Conservation (phyloP, 2,113 vertebrate species). For the Brienomyrus brachyistius region DNA sequence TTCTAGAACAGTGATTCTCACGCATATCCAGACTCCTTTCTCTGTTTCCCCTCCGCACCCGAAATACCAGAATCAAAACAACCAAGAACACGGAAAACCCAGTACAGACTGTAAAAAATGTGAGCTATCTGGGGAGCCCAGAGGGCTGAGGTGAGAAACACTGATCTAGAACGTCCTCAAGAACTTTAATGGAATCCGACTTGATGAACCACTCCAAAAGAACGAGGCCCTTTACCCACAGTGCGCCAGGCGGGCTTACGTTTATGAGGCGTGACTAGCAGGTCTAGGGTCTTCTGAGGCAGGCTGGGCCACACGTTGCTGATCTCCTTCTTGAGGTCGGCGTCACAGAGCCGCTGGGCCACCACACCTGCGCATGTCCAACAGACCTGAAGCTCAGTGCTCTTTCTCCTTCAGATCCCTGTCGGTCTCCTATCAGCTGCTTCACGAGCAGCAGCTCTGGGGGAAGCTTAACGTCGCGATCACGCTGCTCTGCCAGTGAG, state of each 20-base stretch:
- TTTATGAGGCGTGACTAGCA: constrained; percentile 92
- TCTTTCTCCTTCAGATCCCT: too few species aligned
- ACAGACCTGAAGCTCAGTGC: not conserved
- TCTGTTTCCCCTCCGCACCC: not conserved
- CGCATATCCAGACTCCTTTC: not conserved
- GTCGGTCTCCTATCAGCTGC: not conserved
- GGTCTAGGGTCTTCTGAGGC: constrained; percentile 80
- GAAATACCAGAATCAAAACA: not conserved
- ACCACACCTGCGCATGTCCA: constrained; percentile 61
- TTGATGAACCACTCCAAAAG: not conserved
- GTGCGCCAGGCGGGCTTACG: constrained; percentile 50
- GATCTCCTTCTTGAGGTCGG: constrained; percentile 84
- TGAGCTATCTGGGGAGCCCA: not conserved
- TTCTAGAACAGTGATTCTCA: not conserved
- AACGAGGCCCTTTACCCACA: not conserved
- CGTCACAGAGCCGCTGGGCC: constrained; percentile 80
- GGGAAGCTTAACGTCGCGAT: not conserved
- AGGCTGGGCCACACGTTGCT: constrained; percentile 84
- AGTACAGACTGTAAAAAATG: not conserved
- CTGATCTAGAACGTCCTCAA: not conserved
- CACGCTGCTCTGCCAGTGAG: not conserved
- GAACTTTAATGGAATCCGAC: not conserved
- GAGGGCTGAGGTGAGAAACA: not conserved
- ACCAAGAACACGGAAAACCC: not conserved
- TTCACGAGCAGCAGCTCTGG: not conserved